Base-by-base conservation (phyloP, 2,888 invertebrate genomes). In the Brassicogethes aeneus region DNA sequence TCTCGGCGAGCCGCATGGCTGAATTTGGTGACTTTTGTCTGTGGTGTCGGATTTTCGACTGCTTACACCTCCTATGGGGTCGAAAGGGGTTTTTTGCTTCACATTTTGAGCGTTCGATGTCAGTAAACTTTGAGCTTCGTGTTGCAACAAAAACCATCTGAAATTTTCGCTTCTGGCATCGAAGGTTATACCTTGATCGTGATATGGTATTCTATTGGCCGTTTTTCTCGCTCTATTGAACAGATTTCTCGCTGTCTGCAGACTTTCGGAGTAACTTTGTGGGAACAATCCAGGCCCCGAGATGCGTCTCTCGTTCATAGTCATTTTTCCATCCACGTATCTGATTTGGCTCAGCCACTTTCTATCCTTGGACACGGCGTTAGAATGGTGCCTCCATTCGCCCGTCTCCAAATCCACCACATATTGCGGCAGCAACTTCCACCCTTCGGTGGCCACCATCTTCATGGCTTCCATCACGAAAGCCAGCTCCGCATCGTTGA, bases 101-200 rank as follows among this genome's bases (percentile, higher is more conserved):
- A 85, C 84, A 57, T 83, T 85, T 41, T 77, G 81, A 31, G 83
- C 83, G 55, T 80, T 77, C 14, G 84, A 84, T 1, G 84, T 70
- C 1, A 86, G 67, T 23, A 86, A 72, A 50, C 82, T 79, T 57
- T 86, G 83, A 1, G 90, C 90, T 70, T 93, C 92, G 59, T 84
- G 83, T 1, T 91, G 91, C 38, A 92, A 66, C 76, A 92, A 81
- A 67, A 90, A 93, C 92, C 92, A 93, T 45, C 90, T 74, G 10
- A 91, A 69, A 39, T 76, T 73, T 50, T 83, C 80, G 33, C 82
- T 77, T 34, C 79, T 72, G 10, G 74, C 71, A 54, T 82, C 81
- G 58, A 90, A 88, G 49, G 76, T 72, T 15, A 82, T 74, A 50
- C 79, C 77, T 50, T 85, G 85, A 60, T 91, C 87, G 15, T 82